Conservation (phyloP, 2,797 vertebrate species). For the Esox lucius region DNA sequence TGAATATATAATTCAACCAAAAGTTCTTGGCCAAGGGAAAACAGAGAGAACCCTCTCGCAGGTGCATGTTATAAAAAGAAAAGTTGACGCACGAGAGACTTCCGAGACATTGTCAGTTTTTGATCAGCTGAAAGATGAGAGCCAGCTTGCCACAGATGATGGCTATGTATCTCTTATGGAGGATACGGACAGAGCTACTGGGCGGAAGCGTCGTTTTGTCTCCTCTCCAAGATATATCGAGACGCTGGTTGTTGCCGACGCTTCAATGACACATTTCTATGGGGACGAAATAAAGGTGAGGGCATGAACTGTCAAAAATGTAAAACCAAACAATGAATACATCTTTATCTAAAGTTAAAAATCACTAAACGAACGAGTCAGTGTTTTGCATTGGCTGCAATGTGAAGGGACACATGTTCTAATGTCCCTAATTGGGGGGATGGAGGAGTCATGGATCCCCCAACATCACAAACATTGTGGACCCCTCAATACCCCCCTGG, state of each 20-base stretch:
- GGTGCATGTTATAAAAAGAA: conserved; percentile 68
- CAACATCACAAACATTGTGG: too few species aligned
- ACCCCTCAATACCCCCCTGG: too few species aligned
- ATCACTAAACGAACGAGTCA: background rate
- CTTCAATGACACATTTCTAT: conserved; percentile 81
- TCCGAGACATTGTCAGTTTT: conserved; percentile 12
- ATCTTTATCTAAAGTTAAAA: background rate
- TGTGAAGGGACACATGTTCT: background rate
- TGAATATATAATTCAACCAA: conserved; percentile 76
- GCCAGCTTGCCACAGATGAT: background rate
- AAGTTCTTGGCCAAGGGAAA: conserved; percentile 14
- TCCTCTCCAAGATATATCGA: conserved; percentile 81
- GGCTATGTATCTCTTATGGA: conserved; percentile 10
- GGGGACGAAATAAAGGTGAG: conserved; percentile 79
- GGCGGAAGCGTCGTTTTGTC: conserved; percentile 69
- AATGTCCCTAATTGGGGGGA: background rate
- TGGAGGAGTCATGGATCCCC: too few species aligned
- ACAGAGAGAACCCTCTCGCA: conserved; percentile 43
- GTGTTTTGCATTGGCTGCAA: background rate
- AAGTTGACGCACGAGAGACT: conserved; percentile 22
- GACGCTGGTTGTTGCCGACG: conserved; percentile 81
- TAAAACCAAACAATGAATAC: background rate
- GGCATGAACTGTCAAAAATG: background rate
- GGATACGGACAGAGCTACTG: conserved; percentile 5
- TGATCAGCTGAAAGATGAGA: conserved; percentile 27